Conservation (phyloP, 2,888 invertebrate genomes). For the Merodon equestris region DNA sequence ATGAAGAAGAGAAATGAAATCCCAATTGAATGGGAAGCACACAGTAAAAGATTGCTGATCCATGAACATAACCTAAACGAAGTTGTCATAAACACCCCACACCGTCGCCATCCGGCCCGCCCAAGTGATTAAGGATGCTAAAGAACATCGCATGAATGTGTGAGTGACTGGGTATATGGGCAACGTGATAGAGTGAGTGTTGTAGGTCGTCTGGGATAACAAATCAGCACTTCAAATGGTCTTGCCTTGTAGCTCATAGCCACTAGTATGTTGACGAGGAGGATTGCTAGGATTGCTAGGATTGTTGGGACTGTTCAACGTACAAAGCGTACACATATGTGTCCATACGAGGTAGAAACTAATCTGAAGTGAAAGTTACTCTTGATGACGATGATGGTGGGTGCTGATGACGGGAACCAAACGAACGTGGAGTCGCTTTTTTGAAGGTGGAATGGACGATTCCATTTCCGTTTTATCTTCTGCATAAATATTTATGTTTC, state of each 20-base stretch:
- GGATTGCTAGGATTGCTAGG: conserved; percentile 15
- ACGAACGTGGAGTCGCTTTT: conserved; percentile 9
- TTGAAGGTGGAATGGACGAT: conserved; percentile 47
- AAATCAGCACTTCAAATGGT: conserved; percentile 62
- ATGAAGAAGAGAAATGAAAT: conserved; percentile 26
- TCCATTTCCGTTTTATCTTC: conserved; percentile 64
- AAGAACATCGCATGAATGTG: conserved; percentile 8
- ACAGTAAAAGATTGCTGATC: conserved; percentile 46
- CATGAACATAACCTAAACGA: conserved; percentile 65
- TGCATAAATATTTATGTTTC: conserved; percentile 65
- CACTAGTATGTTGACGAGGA: conserved; percentile 11
- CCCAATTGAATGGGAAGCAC: conserved; percentile 51
- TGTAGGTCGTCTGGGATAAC: conserved; percentile 60
- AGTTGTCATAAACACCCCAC: conserved; percentile 64
- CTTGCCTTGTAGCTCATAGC: conserved; percentile 31
- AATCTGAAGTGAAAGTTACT: conserved; percentile 70
- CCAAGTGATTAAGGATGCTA: conserved; percentile 60
- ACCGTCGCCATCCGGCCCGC: conserved; percentile 20
- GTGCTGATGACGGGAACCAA: conserved; percentile 5
- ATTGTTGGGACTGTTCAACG: conserved; percentile 3
- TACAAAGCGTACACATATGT: conserved; percentile 16
- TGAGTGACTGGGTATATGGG: conserved; percentile 14
- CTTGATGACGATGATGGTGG: conserved; percentile 46
- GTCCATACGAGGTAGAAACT: conserved; percentile 34
- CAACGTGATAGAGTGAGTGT: conserved; percentile 26